Evolutionary conservation across 2,113 vertebrate species (phyloP).

Genomic region (Oreochromis spilurus): DNA sequence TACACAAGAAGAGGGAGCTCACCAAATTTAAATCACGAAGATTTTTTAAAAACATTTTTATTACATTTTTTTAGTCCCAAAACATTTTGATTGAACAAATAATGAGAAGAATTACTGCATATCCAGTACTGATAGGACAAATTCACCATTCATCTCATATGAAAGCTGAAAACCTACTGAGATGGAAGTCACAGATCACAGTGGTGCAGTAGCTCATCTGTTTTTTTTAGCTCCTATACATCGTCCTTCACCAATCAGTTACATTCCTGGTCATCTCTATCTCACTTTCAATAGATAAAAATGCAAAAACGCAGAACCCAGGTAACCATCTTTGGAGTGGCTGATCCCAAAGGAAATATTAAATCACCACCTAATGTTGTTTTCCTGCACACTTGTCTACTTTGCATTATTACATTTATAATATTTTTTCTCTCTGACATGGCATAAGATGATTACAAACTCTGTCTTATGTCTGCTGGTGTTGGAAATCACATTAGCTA

Average conservation of each 20-base stretch:
- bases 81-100: background rate
- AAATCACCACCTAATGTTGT: background rate
- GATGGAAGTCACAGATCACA: background rate
- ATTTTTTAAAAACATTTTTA: background rate
- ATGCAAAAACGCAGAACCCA: background rate
- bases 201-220: background rate
- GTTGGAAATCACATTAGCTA: background rate
- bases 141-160: background rate
- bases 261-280: background rate
- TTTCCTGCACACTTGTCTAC: background rate
- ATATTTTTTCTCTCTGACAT: background rate
- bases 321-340: background rate
- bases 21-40: background rate
- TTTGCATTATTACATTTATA: constrained; percentile 3
- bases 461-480: background rate
- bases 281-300: background rate
- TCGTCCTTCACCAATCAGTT: background rate
- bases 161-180: background rate
- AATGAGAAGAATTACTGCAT: background rate
- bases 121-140: background rate
- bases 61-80: background rate
- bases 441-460: background rate
- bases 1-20: background rate
- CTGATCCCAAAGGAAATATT: background rate
- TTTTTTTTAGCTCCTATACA: background rate